Percentiles rank a stretch among this genome's conserved stretches.
These are phyloP conservation scores for Pararge aegeria DNA, from an alignment of 1,140 invertebrate species.

Conservation along the genomic window DNA sequence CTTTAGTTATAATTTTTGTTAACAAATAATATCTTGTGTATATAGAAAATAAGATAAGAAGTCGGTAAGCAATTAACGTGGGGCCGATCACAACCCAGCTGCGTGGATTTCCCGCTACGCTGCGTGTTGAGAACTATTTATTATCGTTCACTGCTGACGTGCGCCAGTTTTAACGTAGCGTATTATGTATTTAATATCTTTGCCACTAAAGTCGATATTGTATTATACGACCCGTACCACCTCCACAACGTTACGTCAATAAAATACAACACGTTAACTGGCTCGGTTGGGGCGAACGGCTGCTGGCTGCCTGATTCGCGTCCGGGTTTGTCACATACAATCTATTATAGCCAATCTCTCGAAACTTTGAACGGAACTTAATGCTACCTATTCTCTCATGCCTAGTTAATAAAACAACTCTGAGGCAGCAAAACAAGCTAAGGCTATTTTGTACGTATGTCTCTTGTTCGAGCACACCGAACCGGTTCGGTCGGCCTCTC, in stretches of 20 bases:
- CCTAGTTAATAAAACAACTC: slow-evolving; percentile 27
- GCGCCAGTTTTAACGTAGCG: slow-evolving; percentile 38
- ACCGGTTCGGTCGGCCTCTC: slow-evolving; percentile 76
- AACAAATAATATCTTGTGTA: slow-evolving; percentile 23
- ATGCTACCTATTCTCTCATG: slow-evolving; percentile 16
- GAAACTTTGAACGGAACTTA: slow-evolving; percentile 33
- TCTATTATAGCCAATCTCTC: slow-evolving; percentile 46
- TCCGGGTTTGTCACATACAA: slow-evolving; percentile 67
- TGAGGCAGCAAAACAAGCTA: slow-evolving; percentile 32
- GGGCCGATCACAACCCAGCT: slow-evolving; percentile 68
- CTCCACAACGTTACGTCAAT: slow-evolving; percentile 74
- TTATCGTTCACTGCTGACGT: slow-evolving; percentile 71
- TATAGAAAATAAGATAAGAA: slow-evolving; percentile 59
- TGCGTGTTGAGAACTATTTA: slow-evolving; percentile 74
- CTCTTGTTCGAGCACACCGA: slow-evolving; percentile 63
- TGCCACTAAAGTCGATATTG: slow-evolving; percentile 55
- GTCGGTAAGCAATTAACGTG: slow-evolving; percentile 66
- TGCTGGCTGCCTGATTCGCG: slow-evolving; percentile 56
- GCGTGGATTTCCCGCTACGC: slow-evolving; percentile 76
- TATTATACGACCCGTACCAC: slow-evolving; percentile 47
- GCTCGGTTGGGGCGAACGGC: slow-evolving; percentile 53
- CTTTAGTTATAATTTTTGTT: slow-evolving; percentile 22
- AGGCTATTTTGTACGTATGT: slow-evolving; percentile 54
- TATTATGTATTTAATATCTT: slow-evolving; percentile 32
- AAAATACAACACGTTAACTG: slow-evolving; percentile 72